Conservation (phyloP, 2,113 vertebrate species). For the Panthera tigris region DNA sequence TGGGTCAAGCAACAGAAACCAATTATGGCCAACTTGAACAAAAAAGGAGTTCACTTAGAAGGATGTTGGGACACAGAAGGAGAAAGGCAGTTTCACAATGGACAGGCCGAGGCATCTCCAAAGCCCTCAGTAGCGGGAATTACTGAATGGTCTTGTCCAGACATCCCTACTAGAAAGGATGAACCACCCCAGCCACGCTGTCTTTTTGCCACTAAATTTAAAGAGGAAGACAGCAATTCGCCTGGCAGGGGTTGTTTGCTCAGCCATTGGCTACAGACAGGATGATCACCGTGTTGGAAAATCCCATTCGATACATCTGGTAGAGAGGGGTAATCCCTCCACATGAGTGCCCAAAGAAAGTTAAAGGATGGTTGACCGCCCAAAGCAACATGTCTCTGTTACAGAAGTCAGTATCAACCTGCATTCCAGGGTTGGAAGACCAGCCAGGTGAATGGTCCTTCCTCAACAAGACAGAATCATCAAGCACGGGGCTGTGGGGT, state of each 20-base stretch:
- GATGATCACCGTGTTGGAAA: background rate
- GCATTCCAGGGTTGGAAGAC: background rate
- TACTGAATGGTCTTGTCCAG: background rate
- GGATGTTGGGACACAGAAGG: background rate
- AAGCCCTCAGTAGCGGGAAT: background rate
- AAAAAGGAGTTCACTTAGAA: background rate
- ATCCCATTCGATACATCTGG: background rate
- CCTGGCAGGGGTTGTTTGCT: background rate
- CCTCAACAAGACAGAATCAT: background rate
- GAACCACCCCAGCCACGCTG: background rate
- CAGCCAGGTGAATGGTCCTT: background rate
- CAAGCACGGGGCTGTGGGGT: background rate
- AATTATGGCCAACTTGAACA: background rate
- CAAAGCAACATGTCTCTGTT: background rate
- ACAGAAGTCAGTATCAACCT: background rate
- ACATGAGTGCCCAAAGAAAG: background rate
- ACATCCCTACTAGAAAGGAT: background rate
- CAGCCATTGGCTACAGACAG: background rate
- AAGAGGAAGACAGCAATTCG: background rate
- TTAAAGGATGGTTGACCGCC: background rate
- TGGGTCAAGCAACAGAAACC: background rate
- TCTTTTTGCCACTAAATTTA: background rate
- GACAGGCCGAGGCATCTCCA: background rate
- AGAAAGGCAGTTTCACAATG: background rate
- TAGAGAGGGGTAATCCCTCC: background rate